Evolutionary conservation across 2,113 vertebrate species (phyloP), one percentile per base, ranked within the genome.

Genomic region (Litocranius walleri): DNA sequence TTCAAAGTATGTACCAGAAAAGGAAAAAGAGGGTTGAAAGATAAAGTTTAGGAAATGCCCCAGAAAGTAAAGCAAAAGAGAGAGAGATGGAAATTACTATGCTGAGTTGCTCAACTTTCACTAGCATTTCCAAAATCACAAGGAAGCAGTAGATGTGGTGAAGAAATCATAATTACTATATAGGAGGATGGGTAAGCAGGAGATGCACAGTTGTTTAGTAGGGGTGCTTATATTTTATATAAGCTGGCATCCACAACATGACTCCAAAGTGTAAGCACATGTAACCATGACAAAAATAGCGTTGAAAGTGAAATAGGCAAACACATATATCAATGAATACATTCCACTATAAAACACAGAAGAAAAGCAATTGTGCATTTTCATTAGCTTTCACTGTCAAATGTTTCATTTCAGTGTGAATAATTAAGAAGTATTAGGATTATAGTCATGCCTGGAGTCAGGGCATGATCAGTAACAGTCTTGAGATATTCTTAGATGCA

Each of bases 341-440:
- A 93, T 30, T 80, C 30, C 17, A 91, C 19, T 82, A 1, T 11
- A 4, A 62, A 84, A 71, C 13, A 94, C 29, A 67, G 67, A 36
- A 17, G 21, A 84, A 90, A 85, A 59, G 25, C 14, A 93, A 62
- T 54, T 88, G 29, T 23, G 62, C 33, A 27, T 54, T 85, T 96
- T 89, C 88, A 92, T 40, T 93, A 16, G 23, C 90, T 88, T 94
- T 88, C 29, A 95, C 33, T 43, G 33, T 78, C 48, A 94, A 97
- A 86, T 45, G 17, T 50, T 90, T 61, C 80, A 33, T 59, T 90
- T 92, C 57, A 64, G 10, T 29, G 1, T 85, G 50, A 57, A 27
- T 86, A 93, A 93, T 74, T n/a, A 78, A 91, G 95, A 92, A 15
- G 4, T 56, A 57, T 90, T 88, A 80, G 78, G 16, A 78, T 52